Conservation (phyloP, 2,797 vertebrate species). For the Tragopan temminckii region DNA sequence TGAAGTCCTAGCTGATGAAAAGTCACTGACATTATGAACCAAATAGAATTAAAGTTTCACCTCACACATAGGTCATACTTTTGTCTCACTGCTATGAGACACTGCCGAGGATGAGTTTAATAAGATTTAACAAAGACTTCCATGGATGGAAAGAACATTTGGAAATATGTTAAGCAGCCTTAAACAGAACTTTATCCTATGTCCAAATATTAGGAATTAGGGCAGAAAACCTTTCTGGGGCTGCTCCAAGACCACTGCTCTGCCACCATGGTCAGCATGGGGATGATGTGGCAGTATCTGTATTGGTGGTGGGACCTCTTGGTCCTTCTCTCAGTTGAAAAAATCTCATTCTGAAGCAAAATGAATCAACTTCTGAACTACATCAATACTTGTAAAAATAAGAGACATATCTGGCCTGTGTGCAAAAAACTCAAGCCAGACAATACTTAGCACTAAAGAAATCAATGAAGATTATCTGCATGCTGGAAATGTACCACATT, state of each 20-base stretch:
- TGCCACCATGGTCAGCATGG: too few relatives aligned
- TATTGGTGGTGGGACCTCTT: not conserved
- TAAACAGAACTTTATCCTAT: not conserved
- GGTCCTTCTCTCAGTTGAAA: not conserved
- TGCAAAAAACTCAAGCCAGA: not conserved
- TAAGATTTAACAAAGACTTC: not conserved
- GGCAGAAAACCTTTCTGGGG: not conserved
- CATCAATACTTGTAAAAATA: not conserved
- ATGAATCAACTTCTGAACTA: not conserved
- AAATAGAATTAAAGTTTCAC: not conserved
- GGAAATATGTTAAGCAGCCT: not conserved
- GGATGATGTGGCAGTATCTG: accelerated
- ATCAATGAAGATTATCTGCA: not conserved
- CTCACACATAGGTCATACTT: not conserved
- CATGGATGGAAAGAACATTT: not conserved
- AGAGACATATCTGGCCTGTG: not conserved
- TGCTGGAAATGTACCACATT: not conserved
- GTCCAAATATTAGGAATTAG: not conserved
- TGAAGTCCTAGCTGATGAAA: not conserved
- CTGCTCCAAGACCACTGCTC: not conserved
- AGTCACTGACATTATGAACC: not conserved
- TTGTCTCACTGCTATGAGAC: not conserved
- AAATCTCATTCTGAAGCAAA: not conserved
- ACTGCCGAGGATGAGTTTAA: not conserved
- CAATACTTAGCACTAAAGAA: not conserved